Evolutionary conservation across 2,797 vertebrate species (phyloP).

Genomic region (Manis crassicaudata): DNA sequence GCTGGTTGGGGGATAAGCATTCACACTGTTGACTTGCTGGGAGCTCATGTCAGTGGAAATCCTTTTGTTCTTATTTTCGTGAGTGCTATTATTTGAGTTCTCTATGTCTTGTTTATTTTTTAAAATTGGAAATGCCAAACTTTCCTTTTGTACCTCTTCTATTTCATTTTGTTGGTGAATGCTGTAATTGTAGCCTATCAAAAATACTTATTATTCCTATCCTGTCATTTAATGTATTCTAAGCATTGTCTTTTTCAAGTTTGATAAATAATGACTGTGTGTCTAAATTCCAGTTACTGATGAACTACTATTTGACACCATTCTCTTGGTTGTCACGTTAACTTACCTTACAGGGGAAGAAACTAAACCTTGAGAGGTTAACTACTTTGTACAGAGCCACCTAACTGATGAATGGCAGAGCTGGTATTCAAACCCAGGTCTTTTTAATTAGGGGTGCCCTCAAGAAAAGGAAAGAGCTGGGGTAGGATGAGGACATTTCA

Average conservation of each 20-base stretch:
- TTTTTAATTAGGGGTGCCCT: not conserved
- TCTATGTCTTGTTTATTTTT: not conserved
- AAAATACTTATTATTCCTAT: not conserved
- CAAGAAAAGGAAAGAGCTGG: not conserved
- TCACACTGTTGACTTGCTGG: not conserved
- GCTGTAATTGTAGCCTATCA: not conserved
- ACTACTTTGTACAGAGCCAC: not conserved
- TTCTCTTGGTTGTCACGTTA: conserved; percentile 25
- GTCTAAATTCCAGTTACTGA: not conserved
- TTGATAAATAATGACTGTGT: not conserved
- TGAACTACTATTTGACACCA: not conserved
- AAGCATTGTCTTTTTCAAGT: conserved; percentile 36
- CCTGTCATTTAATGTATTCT: not conserved
- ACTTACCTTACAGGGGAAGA: conserved; percentile 30
- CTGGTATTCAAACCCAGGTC: not conserved
- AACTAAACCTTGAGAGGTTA: not conserved
- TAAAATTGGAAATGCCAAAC: not conserved
- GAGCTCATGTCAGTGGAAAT: not conserved
- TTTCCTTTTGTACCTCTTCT: conserved; percentile 5
- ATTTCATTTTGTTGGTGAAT: not conserved
- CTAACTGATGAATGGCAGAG: not conserved
- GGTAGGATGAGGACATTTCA: not conserved
- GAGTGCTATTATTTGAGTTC: not conserved
- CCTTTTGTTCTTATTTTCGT: not conserved
- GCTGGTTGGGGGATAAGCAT: not conserved